These are phyloP conservation scores for Protodeltote pygarga DNA, from an alignment of 2,888 invertebrate species.

Conservation along the genomic window DNA sequence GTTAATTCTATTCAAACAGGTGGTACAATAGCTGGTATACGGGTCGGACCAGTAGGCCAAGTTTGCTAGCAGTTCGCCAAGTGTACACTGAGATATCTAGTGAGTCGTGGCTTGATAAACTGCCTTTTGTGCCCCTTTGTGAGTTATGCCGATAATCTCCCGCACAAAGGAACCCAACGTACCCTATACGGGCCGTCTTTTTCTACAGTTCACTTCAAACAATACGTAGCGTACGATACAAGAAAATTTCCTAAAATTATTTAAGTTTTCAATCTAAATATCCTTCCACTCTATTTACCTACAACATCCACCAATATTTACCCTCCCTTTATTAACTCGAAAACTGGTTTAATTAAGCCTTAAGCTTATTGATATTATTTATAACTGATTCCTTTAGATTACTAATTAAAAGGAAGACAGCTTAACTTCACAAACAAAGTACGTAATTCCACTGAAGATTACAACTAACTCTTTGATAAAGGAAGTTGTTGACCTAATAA, in stretches of 20 bases:
- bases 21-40: constrained; percentile 42
- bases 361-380: constrained; percentile 35
- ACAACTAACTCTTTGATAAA: constrained; percentile 18
- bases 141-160: constrained; percentile 69
- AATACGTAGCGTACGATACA: constrained; percentile 25
- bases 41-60: constrained; percentile 53
- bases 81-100: constrained; percentile 69
- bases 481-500: constrained; percentile 17
- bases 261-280: constrained; percentile 4
- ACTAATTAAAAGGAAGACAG: constrained; percentile 18
- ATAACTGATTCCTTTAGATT: constrained; percentile 16
- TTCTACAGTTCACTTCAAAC: constrained; percentile 59
- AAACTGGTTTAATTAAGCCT: constrained; percentile 20
- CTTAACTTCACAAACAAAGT: constrained; percentile 7
- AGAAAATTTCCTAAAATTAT: constrained; percentile 7
- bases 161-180: constrained; percentile 59
- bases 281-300: neutral
- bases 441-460: constrained; percentile 14
- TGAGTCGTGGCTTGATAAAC: constrained; percentile 75
- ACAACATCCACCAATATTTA: no score
- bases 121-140: constrained; percentile 76
- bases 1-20: constrained; percentile 38
- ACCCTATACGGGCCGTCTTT: constrained; percentile 59
- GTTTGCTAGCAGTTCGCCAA: constrained; percentile 57
- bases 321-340: constrained; percentile 1